phyloP scores from a whole-genome alignment of 2,797 vertebrate species.

The Yasuhikotakia modesta region DNA sequence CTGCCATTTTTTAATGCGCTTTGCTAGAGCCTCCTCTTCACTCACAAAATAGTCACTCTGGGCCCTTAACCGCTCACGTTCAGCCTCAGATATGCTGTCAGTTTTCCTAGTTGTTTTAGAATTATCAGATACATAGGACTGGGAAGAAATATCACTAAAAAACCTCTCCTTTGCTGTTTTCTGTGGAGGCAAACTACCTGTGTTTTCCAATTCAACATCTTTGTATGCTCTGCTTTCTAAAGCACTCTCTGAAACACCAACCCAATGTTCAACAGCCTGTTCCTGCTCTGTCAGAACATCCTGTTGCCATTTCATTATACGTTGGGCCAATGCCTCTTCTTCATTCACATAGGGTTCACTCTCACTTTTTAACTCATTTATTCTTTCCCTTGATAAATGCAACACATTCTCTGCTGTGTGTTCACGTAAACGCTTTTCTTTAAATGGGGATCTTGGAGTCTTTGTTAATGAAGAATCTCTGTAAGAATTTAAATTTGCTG shows the following conservation, averaged over 20 bases:
- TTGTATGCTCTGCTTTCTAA: conserved; percentile 35
- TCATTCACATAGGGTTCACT: conserved; percentile 73
- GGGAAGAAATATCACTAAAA: conserved; percentile 48
- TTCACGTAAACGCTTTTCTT: conserved; percentile 59
- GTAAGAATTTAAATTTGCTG: conserved; percentile 8
- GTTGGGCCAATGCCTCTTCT: conserved; percentile 75
- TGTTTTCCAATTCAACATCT: conserved; percentile 31
- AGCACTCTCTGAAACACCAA: conserved; percentile 14
- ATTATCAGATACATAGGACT: conserved; percentile 50
- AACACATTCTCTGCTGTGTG: conserved; percentile 65
- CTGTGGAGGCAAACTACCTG: conserved; percentile 36
- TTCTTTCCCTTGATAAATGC: conserved; percentile 76
- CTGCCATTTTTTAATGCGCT: conserved; percentile 79
- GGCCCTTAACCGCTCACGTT: conserved; percentile 69
- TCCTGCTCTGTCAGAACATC: conserved; percentile 76
- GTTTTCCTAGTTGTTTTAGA: conserved; percentile 34
- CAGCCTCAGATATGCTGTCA: conserved; percentile 27
- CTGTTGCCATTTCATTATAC: conserved; percentile 82
- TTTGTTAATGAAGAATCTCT: conserved; percentile 55
- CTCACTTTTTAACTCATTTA: conserved; percentile 75
- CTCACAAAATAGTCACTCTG: conserved; percentile 78
- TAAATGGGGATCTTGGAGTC: conserved; percentile 50
- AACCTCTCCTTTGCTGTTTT: conserved; percentile 62
- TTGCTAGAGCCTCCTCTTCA: conserved; percentile 77
- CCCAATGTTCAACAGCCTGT: conserved; percentile 63